phyloP scores from a whole-genome alignment of 2,888 invertebrate genomes.

The Epinotia nisella region DNA sequence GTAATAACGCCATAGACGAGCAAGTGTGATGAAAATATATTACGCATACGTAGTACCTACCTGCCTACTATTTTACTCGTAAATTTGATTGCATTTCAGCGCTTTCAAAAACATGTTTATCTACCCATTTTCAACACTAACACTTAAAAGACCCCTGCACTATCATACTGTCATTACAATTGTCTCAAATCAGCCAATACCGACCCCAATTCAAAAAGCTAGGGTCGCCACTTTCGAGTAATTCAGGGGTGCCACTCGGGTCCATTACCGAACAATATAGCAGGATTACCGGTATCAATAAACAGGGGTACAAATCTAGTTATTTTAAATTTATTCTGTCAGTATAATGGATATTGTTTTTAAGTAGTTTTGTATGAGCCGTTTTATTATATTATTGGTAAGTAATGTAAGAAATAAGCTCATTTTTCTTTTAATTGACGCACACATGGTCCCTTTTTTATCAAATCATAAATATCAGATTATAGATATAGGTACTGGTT shows the following conservation, averaged over 20 bases:
- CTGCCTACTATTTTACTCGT: too few relatives aligned
- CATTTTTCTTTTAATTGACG: not conserved
- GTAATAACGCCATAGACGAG: too few relatives aligned
- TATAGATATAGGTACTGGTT: too few relatives aligned
- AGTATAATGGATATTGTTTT: constrained; percentile 41
- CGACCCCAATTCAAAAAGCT: constrained; percentile 19
- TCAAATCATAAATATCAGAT: too few relatives aligned
- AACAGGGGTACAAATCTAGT: constrained; percentile 48
- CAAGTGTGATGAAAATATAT: too few relatives aligned
- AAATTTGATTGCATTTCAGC: not conserved
- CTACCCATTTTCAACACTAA: constrained; percentile 19
- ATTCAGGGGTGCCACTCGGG: constrained; percentile 44
- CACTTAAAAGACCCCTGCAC: constrained; percentile 27
- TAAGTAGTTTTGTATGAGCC: constrained; percentile 31
- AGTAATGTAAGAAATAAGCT: too few relatives aligned
- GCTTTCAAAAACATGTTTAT: not conserved
- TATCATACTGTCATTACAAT: constrained; percentile 36
- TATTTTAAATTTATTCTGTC: constrained; percentile 48
- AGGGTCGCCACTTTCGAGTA: constrained; percentile 22
- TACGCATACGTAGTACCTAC: too few relatives aligned
- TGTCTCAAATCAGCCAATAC: constrained; percentile 37
- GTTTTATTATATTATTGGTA: constrained; percentile 17
- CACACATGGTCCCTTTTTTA: too few relatives aligned
- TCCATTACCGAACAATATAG: constrained; percentile 67
- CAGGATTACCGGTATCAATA: constrained; percentile 63